A percentile compares a stretch with the other conserved stretches of the same genome.
These are phyloP conservation scores for Tenrec ecaudatus DNA, from an alignment of 2,113 vertebrate species.

Conservation along the genomic window DNA sequence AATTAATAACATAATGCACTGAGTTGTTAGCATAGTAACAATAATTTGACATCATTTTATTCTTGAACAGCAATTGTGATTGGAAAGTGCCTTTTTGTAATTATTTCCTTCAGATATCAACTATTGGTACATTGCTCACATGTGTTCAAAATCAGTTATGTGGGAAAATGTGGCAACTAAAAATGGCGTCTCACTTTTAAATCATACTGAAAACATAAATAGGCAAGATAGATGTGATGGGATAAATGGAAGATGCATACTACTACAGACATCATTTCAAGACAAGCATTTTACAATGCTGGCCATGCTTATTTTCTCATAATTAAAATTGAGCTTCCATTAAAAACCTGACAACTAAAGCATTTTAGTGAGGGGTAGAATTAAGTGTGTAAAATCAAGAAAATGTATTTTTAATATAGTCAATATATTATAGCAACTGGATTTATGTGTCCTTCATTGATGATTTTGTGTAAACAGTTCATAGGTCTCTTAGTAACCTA, in stretches of 20 bases:
- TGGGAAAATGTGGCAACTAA: constrained; percentile 22
- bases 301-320: constrained; percentile 46
- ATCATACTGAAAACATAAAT: constrained; percentile 2
- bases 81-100: not conserved
- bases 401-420: constrained; percentile 16
- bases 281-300: constrained; percentile 27
- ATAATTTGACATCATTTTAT: constrained; percentile 13
- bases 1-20: not conserved
- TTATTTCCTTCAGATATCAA: not conserved
- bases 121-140: constrained; percentile 3
- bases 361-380: constrained; percentile 23
- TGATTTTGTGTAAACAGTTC: not conserved
- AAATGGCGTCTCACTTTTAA: constrained; percentile 22
- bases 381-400: not conserved
- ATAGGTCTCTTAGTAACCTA: not conserved
- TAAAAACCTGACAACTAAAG: constrained; percentile 3
- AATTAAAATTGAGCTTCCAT: constrained; percentile 60
- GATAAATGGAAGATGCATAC: not conserved
- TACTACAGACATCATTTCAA: constrained; percentile 13
- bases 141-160: not conserved
- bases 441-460: not conserved
- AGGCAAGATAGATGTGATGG: not conserved
- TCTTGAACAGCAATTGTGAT: not conserved
- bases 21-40: not conserved
- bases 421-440: not conserved